Evolutionary conservation across 2,888 invertebrate genomes (phyloP).

Genomic region (Orthonevra nobilis): DNA sequence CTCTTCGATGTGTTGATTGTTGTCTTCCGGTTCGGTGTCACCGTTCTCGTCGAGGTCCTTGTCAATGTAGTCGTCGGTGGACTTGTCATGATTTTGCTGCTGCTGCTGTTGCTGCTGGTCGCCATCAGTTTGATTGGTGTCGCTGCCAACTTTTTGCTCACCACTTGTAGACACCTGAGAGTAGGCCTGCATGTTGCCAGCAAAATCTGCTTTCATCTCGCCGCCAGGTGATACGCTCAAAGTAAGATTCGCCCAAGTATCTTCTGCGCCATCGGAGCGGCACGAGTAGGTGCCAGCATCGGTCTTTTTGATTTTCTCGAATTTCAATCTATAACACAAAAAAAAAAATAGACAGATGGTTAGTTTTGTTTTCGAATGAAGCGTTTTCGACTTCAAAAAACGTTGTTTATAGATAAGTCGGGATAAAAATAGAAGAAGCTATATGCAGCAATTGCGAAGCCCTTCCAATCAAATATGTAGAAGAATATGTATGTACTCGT

Average conservation of each 20-base stretch:
- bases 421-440: constrained; percentile 60
- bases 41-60: constrained; percentile 50
- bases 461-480: constrained; percentile 28
- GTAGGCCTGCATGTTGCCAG: constrained; percentile 41
- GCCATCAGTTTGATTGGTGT: constrained; percentile 1
- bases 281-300: constrained; percentile 77
- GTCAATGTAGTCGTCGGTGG: constrained; percentile 48
- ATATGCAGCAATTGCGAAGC: constrained; percentile 31
- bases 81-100: constrained; percentile 39
- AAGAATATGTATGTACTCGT: constrained; percentile 35
- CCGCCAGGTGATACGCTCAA: constrained; percentile 71
- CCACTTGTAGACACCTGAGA: constrained; percentile 33
- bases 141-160: constrained; percentile 4
- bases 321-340: constrained; percentile 66
- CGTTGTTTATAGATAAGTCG: constrained; percentile 57
- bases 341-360: constrained; percentile 14
- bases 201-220: constrained; percentile 54
- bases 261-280: constrained; percentile 61
- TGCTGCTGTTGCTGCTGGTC: constrained; percentile 43
- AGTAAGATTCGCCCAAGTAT: constrained; percentile 76
- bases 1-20: constrained; percentile 32
- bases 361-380: constrained; percentile 40
- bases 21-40: constrained; percentile 52
- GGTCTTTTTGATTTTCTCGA: constrained; percentile 71
- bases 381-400: constrained; percentile 49